These are phyloP conservation scores for Hydrocynus forskahlii DNA, from an alignment of 2,797 vertebrate genomes.

Conservation along the genomic window DNA sequence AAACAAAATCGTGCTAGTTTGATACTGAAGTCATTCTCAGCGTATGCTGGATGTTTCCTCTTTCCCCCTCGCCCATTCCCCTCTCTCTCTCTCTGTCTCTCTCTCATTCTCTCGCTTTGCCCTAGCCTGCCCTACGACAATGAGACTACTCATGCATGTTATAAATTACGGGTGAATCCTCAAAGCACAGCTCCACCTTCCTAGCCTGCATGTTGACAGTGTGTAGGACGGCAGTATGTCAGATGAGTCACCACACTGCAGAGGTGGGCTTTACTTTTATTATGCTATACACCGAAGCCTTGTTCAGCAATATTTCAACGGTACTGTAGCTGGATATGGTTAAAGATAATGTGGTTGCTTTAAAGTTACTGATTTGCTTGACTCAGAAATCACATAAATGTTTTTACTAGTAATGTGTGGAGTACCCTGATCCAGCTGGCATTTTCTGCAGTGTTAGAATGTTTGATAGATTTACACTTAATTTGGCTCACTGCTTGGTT, in stretches of 20 bases:
- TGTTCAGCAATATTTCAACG: not conserved
- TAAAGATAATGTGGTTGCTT: not conserved
- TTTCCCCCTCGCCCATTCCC: not conserved
- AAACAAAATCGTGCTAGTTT: no score
- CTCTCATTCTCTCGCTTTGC: slow-evolving; percentile 8
- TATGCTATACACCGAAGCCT: not conserved
- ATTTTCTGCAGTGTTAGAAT: not conserved
- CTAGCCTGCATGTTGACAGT: slow-evolving; percentile 4
- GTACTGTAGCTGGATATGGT: not conserved
- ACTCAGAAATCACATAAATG: not conserved
- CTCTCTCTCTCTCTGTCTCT: not conserved
- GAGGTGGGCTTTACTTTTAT: slow-evolving; percentile 2
- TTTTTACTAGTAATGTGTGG: not conserved
- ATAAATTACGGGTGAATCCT: slow-evolving; percentile 23
- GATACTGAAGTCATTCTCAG: slow-evolving; percentile 4
- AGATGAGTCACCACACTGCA: slow-evolving; percentile 40
- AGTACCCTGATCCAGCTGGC: not conserved
- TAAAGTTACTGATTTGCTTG: not conserved
- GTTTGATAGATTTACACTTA: not conserved
- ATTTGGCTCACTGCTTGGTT: not conserved
- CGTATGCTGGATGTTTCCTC: slow-evolving; percentile 10
- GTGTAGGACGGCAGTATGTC: slow-evolving; percentile 21
- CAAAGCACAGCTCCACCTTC: slow-evolving; percentile 17
- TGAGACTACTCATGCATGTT: slow-evolving; percentile 44
- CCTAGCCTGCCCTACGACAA: slow-evolving; percentile 20